Evolutionary conservation across 2,113 vertebrate genomes (phyloP).

Genomic region (Catharus bicknelli): DNA sequence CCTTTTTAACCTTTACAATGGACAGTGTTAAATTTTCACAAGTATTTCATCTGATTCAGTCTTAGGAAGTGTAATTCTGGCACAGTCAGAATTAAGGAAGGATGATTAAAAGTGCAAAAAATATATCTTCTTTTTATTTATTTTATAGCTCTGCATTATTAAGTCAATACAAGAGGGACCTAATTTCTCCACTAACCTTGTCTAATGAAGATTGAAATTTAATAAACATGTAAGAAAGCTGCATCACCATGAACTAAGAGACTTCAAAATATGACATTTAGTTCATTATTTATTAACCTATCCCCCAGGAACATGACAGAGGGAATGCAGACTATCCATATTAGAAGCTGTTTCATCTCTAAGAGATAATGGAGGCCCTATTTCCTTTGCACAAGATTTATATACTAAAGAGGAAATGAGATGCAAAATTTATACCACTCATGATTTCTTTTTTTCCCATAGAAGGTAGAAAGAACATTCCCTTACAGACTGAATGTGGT

Average conservation of each 20-base stretch:
- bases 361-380: constrained; percentile 46
- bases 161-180: constrained; percentile 28
- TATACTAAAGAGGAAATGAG: constrained; percentile 51
- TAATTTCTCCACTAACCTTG: constrained; percentile 45
- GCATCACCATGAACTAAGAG: constrained; percentile 51
- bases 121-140: constrained; percentile 3
- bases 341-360: constrained; percentile 60
- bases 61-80: background rate
- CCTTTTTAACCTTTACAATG: background rate
- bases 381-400: constrained; percentile 55
- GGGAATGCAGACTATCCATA: constrained; percentile 34
- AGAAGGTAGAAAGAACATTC: background rate
- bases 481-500: background rate
- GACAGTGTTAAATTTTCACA: background rate
- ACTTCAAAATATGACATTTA: constrained; percentile 67
- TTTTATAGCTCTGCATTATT: constrained; percentile 7
- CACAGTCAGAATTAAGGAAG: background rate
- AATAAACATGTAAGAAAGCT: constrained; percentile 54
- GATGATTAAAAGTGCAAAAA: background rate
- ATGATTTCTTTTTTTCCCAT: background rate
- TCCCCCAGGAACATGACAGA: constrained; percentile 49
- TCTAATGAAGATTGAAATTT: constrained; percentile 65
- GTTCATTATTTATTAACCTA: constrained; percentile 67
- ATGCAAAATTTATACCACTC: constrained; percentile 49
- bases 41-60: background rate